These are phyloP conservation scores for Drosophila cracens DNA, from an alignment of 2,888 invertebrate genomes.

Conservation along the genomic window DNA sequence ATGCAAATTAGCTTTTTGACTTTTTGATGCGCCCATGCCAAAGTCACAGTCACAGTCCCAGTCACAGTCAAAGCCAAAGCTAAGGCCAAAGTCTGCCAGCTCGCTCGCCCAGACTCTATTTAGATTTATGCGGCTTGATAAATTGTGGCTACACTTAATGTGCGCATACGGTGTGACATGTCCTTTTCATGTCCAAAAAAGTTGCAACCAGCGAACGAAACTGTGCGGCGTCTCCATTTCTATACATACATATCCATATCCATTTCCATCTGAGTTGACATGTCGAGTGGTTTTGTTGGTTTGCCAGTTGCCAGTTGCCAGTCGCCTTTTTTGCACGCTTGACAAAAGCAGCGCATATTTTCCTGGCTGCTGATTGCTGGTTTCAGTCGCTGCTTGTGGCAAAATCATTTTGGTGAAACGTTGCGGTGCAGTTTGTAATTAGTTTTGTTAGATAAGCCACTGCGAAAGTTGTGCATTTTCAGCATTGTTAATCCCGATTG, in stretches of 20 bases:
- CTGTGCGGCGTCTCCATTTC: constrained; percentile 12
- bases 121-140: constrained; percentile 80
- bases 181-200: constrained; percentile 79
- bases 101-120: constrained; percentile 72
- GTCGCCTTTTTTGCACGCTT: constrained; percentile 64
- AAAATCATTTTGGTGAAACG: constrained; percentile 60
- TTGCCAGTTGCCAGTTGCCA: constrained; percentile 47
- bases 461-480: not conserved
- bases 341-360: constrained; percentile 63
- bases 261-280: constrained; percentile 73
- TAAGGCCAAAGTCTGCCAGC: constrained; percentile 35
- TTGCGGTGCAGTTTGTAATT: constrained; percentile 73
- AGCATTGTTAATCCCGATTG: not conserved
- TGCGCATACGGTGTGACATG: constrained; percentile 79
- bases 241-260: constrained; percentile 12
- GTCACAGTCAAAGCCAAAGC: constrained; percentile 22
- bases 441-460: constrained; percentile 55
- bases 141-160: constrained; percentile 80
- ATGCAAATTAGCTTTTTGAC: constrained; percentile 81
- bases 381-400: constrained; percentile 39
- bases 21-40: constrained; percentile 71
- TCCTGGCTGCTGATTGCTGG: constrained; percentile 19
- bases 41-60: constrained; percentile 17
- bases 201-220: constrained; percentile 38
- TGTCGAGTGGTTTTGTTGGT: constrained; percentile 78